Conservation (phyloP, 2,888 invertebrate genomes). For the Silvanus unidentatus region DNA sequence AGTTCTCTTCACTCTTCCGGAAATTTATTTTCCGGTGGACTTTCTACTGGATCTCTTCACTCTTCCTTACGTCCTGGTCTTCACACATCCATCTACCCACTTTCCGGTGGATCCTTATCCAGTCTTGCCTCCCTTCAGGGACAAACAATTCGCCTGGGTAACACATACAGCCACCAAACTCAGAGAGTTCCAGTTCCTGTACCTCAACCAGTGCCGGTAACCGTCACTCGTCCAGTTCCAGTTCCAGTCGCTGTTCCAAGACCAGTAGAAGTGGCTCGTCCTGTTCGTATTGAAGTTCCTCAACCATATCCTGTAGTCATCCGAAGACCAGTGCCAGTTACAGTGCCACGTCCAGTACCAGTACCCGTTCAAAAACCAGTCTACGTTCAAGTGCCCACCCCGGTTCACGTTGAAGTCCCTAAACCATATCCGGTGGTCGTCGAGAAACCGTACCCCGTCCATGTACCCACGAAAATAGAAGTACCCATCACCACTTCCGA, state of each 20-base stretch:
- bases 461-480: conserved; percentile 31
- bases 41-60: too few relatives aligned
- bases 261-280: conserved; percentile 35
- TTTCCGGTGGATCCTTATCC: conserved; percentile 9
- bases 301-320: conserved; percentile 35
- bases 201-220: conserved; percentile 33
- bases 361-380: conserved; percentile 34
- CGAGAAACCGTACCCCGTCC: conserved; percentile 34
- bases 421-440: conserved; percentile 36
- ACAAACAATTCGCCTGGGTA: conserved; percentile 24
- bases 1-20: too few relatives aligned
- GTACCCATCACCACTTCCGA: conserved; percentile 28
- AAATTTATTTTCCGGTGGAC: too few relatives aligned
- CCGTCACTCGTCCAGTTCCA: conserved; percentile 30
- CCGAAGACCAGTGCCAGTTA: conserved; percentile 32
- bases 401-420: conserved; percentile 34
- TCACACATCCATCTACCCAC: too few relatives aligned
- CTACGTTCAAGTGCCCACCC: conserved; percentile 34
- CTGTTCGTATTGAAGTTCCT: conserved; percentile 35
- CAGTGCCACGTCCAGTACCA: conserved; percentile 33
- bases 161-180: conserved; percentile 32
- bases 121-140: conserved; percentile 1
- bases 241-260: conserved; percentile 35
- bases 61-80: too few relatives aligned
- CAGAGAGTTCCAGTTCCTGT: conserved; percentile 31